These are phyloP conservation scores for Eupeodes corollae DNA, from an alignment of 1,140 invertebrate species.

Conservation along the genomic window DNA sequence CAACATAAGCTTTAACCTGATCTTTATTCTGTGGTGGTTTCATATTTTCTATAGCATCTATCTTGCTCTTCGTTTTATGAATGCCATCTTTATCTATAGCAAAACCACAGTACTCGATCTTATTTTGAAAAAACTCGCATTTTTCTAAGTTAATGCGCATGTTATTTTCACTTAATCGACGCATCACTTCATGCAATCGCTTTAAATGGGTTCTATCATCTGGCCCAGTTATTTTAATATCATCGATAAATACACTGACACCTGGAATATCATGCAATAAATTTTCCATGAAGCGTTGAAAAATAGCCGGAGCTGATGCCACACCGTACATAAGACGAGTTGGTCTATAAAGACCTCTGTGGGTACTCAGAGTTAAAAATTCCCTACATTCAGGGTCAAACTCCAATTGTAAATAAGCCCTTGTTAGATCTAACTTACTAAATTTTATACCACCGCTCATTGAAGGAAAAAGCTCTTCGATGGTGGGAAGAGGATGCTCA, in stretches of 20 bases:
- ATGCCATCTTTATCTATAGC: slow-evolving; percentile 1
- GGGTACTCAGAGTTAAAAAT: slow-evolving; percentile 12
- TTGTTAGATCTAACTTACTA: slow-evolving; percentile 12
- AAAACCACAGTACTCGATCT: too few relatives aligned
- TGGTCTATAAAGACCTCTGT: slow-evolving; percentile 9
- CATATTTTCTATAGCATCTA: slow-evolving; percentile 1
- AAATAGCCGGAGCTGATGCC: slow-evolving; percentile 16
- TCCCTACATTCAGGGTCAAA: slow-evolving; percentile 7
- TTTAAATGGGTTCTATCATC: slow-evolving; percentile 2
- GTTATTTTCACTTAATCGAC: not conserved
- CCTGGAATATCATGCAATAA: slow-evolving; percentile 13
- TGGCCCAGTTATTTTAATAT: slow-evolving; percentile 13
- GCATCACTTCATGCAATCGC: too few relatives aligned
- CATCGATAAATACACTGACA: slow-evolving; percentile 16
- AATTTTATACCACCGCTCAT: slow-evolving; percentile 12
- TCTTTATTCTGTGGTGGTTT: not conserved
- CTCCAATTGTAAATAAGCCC: slow-evolving; percentile 16
- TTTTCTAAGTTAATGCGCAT: slow-evolving; percentile 2
- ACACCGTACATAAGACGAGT: slow-evolving; percentile 14
- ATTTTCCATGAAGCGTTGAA: slow-evolving; percentile 19
- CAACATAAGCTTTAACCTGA: too few relatives aligned
- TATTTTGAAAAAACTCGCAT: too few relatives aligned
- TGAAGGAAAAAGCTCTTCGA: slow-evolving; percentile 13
- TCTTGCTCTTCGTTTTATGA: not conserved
- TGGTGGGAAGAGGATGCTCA: slow-evolving; percentile 15